Base-by-base conservation (phyloP, 1,140 invertebrate species). In the Drosophila truncata region DNA sequence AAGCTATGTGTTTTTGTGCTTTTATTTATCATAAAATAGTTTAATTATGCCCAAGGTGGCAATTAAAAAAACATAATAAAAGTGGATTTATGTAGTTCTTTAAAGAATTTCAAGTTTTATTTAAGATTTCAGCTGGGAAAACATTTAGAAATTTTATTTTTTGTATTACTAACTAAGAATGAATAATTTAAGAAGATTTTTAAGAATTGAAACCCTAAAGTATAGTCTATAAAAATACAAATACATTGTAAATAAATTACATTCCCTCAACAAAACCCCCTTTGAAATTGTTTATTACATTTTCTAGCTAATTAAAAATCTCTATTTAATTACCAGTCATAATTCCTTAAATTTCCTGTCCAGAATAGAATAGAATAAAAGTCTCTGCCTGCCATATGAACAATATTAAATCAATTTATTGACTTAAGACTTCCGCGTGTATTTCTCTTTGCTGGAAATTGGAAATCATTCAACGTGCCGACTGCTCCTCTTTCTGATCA, bases 341-440 rank as follows among this genome's bases (percentile, higher is more conserved):
- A 25, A 11, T 18, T 41, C 11, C 16, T 3, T n/a, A n/a, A 39
- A 23, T 25, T 39, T 39, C 10, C 20, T 41, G 62, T n/a, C 62
- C 23, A 64, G 16, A 16, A 16, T 18, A 25, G 13, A 33, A 61
- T 3, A 13, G 16, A 29, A n/a, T 64, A 16, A 23, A 29, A 41
- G 13, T 31, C 42, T 47, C 9, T 11, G 52, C 14, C 33, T 11
- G 52, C 9, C 33, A 37, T 18, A 39, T 64, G 44, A 18, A 27
- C 16, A 31, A 14, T 29, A 50, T 41, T 10, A n/a, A 35, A 23
- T 54, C 46, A 33, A 55, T 70, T 67, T 67, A 70, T 70, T 62
- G 66, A 67, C 47, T 67, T 41, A 39, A 35, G 63, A 41, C 49
- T 67, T 70, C 66, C 62, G 66, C 23, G 35, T 61, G 2, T 58